These are phyloP conservation scores for Synanthedon myopaeformis DNA, from an alignment of 2,888 invertebrate species.

Conservation along the genomic window DNA sequence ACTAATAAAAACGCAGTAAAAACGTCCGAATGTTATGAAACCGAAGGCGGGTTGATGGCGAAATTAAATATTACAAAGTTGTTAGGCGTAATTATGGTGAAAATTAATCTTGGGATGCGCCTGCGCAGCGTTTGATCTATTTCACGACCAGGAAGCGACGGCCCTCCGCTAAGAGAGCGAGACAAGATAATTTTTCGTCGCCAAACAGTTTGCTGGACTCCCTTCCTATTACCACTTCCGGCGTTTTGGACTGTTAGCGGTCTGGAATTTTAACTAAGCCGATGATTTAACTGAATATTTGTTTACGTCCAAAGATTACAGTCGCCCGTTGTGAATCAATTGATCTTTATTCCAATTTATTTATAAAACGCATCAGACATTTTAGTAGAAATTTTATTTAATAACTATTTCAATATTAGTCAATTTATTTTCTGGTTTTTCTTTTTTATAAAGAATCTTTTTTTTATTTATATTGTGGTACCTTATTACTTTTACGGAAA, in stretches of 20 bases:
- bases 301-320: background rate
- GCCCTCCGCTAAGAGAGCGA: slow-evolving; percentile 5
- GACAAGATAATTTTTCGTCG: slow-evolving; percentile 26
- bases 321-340: too few relatives aligned
- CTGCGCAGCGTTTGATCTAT: slow-evolving; percentile 47
- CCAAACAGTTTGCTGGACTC: slow-evolving; percentile 22
- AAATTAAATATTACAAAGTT: slow-evolving; percentile 18
- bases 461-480: too few relatives aligned
- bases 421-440: too few relatives aligned
- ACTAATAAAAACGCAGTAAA: background rate
- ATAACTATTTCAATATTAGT: too few relatives aligned
- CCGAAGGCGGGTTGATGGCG: slow-evolving; percentile 1
- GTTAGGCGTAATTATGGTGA: slow-evolving; percentile 40
- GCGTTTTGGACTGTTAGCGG: slow-evolving; percentile 15
- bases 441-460: too few relatives aligned
- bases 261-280: slow-evolving; percentile 30
- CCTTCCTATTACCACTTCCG: slow-evolving; percentile 29
- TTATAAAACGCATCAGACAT: too few relatives aligned
- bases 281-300: slow-evolving; percentile 2
- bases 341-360: too few relatives aligned
- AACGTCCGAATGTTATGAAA: slow-evolving; percentile 19
- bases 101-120: slow-evolving; percentile 31
- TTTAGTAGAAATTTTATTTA: too few relatives aligned
- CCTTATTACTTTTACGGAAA: too few relatives aligned
- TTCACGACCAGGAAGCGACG: slow-evolving; percentile 40